These are phyloP conservation scores for Ctenodactylus gundi DNA, from an alignment of 2,113 vertebrate genomes.

Conservation along the genomic window DNA sequence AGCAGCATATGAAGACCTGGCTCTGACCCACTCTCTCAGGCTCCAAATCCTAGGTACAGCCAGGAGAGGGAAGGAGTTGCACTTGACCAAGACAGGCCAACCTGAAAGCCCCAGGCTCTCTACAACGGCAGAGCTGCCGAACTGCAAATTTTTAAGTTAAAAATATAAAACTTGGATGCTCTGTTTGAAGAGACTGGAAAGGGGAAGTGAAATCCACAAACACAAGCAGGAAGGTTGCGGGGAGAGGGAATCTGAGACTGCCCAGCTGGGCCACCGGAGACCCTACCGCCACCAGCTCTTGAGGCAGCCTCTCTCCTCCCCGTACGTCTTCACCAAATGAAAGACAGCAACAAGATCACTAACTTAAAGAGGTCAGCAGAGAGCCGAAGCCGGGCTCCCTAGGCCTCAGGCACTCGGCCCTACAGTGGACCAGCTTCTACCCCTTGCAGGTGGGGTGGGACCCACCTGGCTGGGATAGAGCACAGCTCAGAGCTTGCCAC, in stretches of 20 bases:
- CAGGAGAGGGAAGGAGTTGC: not conserved
- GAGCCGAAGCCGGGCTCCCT: rapidly evolving
- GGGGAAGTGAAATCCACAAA: not conserved
- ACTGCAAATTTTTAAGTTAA: not conserved
- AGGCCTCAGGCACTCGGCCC: not conserved
- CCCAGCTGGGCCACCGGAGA: not conserved
- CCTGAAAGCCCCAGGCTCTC: not conserved
- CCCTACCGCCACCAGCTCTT: too few species aligned
- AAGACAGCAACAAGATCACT: not conserved
- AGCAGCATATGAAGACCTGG: not conserved
- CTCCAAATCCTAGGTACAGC: not conserved
- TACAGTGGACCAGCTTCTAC: not conserved
- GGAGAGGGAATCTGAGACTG: too few species aligned
- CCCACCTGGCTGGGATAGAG: not conserved
- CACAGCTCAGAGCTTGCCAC: not conserved
- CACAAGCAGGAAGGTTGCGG: not conserved
- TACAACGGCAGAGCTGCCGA: not conserved
- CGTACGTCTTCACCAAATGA: not conserved
- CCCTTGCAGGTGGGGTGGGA: not conserved
- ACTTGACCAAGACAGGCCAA: not conserved
- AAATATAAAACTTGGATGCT: not conserved
- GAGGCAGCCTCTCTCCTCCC: rapidly evolving
- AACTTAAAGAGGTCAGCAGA: not conserved
- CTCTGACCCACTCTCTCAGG: not conserved
- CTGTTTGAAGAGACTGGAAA: not conserved